phyloP scores from a whole-genome alignment of 2,888 invertebrate species.

The Phyto melanocephala region DNA sequence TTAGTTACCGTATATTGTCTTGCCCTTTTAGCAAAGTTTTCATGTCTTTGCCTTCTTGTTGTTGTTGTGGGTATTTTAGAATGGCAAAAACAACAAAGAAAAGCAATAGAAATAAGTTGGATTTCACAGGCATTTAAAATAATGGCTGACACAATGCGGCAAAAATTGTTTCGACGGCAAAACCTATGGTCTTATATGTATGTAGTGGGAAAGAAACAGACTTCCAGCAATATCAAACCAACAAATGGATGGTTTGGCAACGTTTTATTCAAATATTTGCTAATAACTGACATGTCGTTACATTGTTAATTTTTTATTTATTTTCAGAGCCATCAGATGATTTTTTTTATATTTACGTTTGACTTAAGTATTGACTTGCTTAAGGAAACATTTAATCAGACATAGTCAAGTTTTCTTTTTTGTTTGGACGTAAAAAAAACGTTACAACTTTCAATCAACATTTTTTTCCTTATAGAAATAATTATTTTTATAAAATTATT shows the following conservation, averaged over 20 bases:
- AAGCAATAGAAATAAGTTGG: constrained; percentile 33
- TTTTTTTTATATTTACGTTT: not conserved
- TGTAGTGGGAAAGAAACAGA: not conserved
- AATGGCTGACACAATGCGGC: constrained; percentile 64
- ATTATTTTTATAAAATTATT: too few species aligned
- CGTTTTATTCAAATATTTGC: constrained; percentile 68
- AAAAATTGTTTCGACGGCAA: constrained; percentile 45
- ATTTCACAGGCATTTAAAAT: constrained; percentile 53
- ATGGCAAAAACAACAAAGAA: constrained; percentile 2
- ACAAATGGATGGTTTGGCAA: constrained; percentile 69
- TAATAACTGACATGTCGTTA: constrained; percentile 69
- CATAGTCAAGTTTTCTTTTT: too few species aligned
- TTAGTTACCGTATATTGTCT: constrained; percentile 27
- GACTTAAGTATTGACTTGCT: not conserved
- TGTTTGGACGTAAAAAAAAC: too few species aligned
- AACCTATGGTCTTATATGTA: constrained; percentile 48
- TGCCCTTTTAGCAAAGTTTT: constrained; percentile 36
- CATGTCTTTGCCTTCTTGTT: not conserved
- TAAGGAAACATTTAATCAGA: too few species aligned
- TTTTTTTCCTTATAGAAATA: too few species aligned
- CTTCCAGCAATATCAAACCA: constrained; percentile 9
- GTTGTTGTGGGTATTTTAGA: not conserved
- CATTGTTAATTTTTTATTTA: constrained; percentile 49
- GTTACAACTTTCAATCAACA: too few species aligned
- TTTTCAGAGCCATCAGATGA: constrained; percentile 7